A percentile compares a stretch with the other conserved stretches of the same genome.
Evolutionary conservation across 2,113 vertebrate species (phyloP).

Genomic region (Microtus richardsoni): DNA sequence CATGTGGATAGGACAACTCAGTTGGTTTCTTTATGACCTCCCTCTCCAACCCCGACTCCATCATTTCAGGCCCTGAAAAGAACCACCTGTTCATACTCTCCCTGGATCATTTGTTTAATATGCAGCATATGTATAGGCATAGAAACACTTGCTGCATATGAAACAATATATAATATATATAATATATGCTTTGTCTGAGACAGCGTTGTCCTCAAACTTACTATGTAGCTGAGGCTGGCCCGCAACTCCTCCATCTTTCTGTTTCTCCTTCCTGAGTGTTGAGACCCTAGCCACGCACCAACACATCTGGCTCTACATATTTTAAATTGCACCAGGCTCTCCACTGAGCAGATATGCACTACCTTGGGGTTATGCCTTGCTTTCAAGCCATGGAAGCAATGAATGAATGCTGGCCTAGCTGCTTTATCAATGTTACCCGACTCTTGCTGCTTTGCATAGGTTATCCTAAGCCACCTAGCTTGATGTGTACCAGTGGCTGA

Average conservation of each 20-base stretch:
- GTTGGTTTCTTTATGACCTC: neutral
- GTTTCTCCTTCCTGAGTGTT: no score
- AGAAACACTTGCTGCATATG: neutral
- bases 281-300: no score
- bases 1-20: no score
- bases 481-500: fast-evolving
- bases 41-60: neutral
- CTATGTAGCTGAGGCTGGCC: no score
- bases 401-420: neutral
- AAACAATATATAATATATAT: no score
- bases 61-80: neutral
- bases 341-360: neutral
- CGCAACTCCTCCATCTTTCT: no score
- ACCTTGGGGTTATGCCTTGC: neutral
- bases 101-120: neutral
- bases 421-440: neutral
- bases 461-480: neutral
- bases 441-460: neutral
- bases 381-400: neutral
- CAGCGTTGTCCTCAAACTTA: no score
- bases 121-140: neutral
- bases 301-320: no score
- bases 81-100: neutral
- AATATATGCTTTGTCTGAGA: no score
- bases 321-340: neutral